phyloP scores from a whole-genome alignment of 2,113 vertebrate genomes.

The Climacteris rufus region DNA sequence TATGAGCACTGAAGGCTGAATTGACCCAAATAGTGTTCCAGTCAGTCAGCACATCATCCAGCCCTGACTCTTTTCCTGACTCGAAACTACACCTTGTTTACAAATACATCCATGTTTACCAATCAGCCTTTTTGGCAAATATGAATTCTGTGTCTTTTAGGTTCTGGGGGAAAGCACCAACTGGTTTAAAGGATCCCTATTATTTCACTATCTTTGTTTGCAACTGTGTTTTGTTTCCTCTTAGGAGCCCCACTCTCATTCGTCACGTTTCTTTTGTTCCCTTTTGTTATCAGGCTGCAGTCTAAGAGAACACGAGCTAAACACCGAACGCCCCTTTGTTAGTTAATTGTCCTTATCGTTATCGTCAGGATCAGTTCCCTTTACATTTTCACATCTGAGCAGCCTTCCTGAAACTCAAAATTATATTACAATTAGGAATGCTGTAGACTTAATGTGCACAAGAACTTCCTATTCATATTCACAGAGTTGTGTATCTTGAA shows the following conservation, averaged over 20 bases:
- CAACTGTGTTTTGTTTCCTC: neutral
- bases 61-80: neutral
- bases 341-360: neutral
- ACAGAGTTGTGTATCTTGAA: neutral
- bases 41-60: neutral
- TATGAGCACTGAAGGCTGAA: neutral
- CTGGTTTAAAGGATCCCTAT: neutral
- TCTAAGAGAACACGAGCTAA: constrained; percentile 27
- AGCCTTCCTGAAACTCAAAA: constrained; percentile 38
- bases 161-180: neutral
- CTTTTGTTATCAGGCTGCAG: neutral
- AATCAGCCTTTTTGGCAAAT: neutral
- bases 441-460: neutral
- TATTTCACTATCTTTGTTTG: neutral
- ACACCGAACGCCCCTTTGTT: neutral
- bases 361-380: constrained; percentile 43
- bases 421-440: neutral
- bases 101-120: neutral
- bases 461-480: neutral
- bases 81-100: neutral
- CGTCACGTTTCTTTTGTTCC: constrained; percentile 37
- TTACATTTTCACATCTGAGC: neutral
- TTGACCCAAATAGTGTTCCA: neutral
- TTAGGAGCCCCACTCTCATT: constrained; percentile 6
- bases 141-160: neutral